Percentiles rank a stretch among this genome's conserved stretches.
phyloP scores from a whole-genome alignment of 2,888 invertebrate genomes.

The Tachystola acroxantha region DNA sequence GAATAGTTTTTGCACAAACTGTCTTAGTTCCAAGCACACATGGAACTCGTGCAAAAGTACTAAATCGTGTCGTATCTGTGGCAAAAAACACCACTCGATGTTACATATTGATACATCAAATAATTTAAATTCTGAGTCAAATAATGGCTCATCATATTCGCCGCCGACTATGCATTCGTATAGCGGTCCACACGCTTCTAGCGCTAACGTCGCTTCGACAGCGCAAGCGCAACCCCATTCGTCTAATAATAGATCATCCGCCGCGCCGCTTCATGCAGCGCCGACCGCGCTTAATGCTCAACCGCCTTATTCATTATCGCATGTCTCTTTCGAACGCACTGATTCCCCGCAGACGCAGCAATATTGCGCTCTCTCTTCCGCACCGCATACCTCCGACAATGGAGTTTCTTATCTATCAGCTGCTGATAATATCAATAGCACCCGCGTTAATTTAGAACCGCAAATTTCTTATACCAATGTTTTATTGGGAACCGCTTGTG shows the following conservation, averaged over 20 bases:
- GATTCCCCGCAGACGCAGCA: background rate
- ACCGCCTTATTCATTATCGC: too few relatives aligned
- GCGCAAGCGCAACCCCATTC: background rate
- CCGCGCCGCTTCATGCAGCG: background rate
- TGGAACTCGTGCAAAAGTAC: background rate
- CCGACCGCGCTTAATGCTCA: too few relatives aligned
- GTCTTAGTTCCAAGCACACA: conserved; percentile 3
- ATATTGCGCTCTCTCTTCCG: too few relatives aligned
- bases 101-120: background rate
- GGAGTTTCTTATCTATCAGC: too few relatives aligned
- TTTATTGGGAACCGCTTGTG: background rate
- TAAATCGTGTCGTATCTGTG: background rate
- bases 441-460: too few relatives aligned
- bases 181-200: background rate
- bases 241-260: background rate
- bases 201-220: background rate
- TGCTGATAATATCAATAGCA: background rate
- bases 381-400: too few relatives aligned
- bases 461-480: background rate
- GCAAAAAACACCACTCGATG: background rate
- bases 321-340: background rate
- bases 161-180: background rate
- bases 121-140: background rate
- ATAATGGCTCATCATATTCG: background rate
- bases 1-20: conserved; percentile 2